Base-by-base conservation (phyloP, 2,888 invertebrate species). In the Drosophila neonasuta region DNA sequence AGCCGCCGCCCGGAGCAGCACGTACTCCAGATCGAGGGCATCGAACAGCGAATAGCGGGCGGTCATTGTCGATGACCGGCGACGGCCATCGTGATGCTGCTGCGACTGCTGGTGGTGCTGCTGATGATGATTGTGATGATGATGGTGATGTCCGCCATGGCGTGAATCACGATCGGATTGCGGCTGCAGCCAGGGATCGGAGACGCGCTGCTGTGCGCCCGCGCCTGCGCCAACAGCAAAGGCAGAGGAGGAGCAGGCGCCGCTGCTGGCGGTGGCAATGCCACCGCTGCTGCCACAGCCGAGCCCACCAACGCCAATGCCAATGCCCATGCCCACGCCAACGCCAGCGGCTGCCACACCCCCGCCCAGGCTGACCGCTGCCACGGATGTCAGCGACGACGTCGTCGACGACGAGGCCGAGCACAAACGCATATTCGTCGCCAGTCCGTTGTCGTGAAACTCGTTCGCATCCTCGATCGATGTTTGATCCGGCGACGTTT, bases 21-120 rank as follows among this genome's bases (percentile, higher is more conserved):
- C 94, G 90, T 94, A 95, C 88, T 95, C 95, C 77, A 95, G 90
- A 88, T 95, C 95, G 80, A 95, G 88, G 11, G 94, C 94, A 90
- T 95, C 95, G 90, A 94, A 94, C 45, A 95, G 92, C 68, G 94
- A 94, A 88, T 94, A 94, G 65, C 93, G 91, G 24, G 93, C 92
- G 9, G 93, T 93, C 92, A 93, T 92, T 2, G 92, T 92, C 32
- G 93, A 93, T 52, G 93, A 93, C 54, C 93, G 90, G 34, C 93
- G 90, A 1, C 82, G 66, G 20, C 79, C 68, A 36, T 80, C 80
- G 29, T 76, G 62, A 32, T 71, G 71, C 39, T 93, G 90, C 2
- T 10, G 71, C 39, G 20, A 20, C 20, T 20, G 20, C 20, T 20
- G 20, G 1, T 93, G 90, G 1, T 10, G 20, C 5, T 44, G 20